Evolutionary conservation across 2,888 invertebrate species (phyloP).

Genomic region (Leptopilina syphax): DNA sequence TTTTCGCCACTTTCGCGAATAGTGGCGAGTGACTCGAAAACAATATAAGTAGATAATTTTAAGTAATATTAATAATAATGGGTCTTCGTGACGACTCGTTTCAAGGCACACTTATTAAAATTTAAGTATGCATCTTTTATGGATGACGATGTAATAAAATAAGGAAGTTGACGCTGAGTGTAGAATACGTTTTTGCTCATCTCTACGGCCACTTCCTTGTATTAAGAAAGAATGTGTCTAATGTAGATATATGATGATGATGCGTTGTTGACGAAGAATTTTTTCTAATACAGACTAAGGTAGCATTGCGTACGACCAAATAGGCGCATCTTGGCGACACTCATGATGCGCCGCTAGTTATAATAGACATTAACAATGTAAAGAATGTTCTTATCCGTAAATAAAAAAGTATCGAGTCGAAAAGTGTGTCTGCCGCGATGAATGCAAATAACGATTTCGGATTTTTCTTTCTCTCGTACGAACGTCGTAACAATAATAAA

Average conservation of each 20-base stretch:
- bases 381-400: slow-evolving; percentile 70
- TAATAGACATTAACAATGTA: slow-evolving; percentile 69
- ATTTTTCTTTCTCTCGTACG: slow-evolving; percentile 18
- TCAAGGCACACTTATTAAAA: slow-evolving; percentile 20
- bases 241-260: slow-evolving; percentile 69
- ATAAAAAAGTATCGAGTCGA: slow-evolving; percentile 61
- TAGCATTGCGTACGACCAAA: slow-evolving; percentile 76
- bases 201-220: slow-evolving; percentile 49
- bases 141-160: slow-evolving; percentile 36
- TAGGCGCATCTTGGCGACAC: slow-evolving; percentile 65
- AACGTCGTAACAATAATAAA: neutral
- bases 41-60: slow-evolving; percentile 8
- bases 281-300: slow-evolving; percentile 73
- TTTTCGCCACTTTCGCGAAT: slow-evolving; percentile 5
- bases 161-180: slow-evolving; percentile 27
- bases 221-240: slow-evolving; percentile 63
- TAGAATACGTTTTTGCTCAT: slow-evolving; percentile 17
- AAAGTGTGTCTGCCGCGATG: slow-evolving; percentile 68
- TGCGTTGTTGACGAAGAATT: slow-evolving; percentile 72
- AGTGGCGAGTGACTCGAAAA: neutral
- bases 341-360: slow-evolving; percentile 67
- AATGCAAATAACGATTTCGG: slow-evolving; percentile 44
- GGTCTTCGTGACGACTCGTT: slow-evolving; percentile 11
- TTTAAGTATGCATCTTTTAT: slow-evolving; percentile 33
- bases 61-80: slow-evolving; percentile 11